Evolutionary conservation across 2,888 invertebrate genomes (phyloP), one percentile per base, ranked within the genome.

Genomic region (Drosophila flavopinicola): DNA sequence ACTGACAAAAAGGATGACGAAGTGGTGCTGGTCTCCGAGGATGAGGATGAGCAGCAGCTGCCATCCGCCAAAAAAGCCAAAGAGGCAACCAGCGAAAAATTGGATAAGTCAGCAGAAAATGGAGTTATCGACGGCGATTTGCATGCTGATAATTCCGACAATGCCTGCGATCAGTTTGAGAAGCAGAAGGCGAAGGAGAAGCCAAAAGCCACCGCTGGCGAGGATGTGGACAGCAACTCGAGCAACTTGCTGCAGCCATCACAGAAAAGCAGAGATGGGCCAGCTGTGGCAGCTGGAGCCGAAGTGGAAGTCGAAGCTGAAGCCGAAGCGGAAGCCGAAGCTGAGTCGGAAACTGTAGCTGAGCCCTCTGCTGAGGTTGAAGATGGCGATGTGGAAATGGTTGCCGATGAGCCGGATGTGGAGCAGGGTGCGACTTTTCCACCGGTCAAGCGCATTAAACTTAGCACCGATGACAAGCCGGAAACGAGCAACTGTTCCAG

Each of bases 101-200:
- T 32, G 9, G 37, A 51, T 20, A 35, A 11, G 35, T n/a, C 29
- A 10, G 25, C 20, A 7, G 29, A 29, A 4, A 60, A 66, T 25
- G 44, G 41, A 5, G 11, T n/a, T 30, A n/a, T 15, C n/a, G 9
- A 5, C 6, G 35, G 6, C 3, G 60, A 59, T 20, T 59, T 88
- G 20, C 32, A 69, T 13, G 66, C 75, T 7, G 90, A 90, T 51
- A 89, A 89, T 56, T 88, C 90, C 1, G 90, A 90, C 70, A 90
- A 89, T 76, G 90, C 90, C 11, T 84, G 88, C 20, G 90, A 90
- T 75, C 88, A 89, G 59, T 88, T 87, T 53, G 88, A 82, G 13
- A 79, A 70, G 69, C 32, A 33, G 5, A 78, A 76, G 35, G 6
- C 52, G 1, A 47, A 20, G 13, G 68, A 60, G 1, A 74, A 75